Conservation (phyloP, 2,113 vertebrate genomes). For the Tricholaema leucomelas region DNA sequence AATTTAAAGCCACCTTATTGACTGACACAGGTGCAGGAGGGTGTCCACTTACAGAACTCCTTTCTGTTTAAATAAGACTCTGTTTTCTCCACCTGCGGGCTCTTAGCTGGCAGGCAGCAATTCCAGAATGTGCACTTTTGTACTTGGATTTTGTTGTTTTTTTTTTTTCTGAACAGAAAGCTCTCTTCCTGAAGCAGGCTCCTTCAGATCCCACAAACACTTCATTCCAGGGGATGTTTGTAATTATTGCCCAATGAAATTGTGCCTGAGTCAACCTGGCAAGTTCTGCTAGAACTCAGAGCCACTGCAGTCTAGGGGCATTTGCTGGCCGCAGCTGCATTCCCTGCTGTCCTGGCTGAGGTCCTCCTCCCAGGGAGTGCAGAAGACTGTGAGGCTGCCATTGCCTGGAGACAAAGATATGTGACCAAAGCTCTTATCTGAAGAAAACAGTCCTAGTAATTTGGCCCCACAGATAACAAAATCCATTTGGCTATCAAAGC, state of each 20-base stretch:
- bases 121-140: background rate
- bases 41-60: background rate
- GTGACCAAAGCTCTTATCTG: background rate
- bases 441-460: background rate
- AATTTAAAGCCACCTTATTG: rapidly evolving
- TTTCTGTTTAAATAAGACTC: background rate
- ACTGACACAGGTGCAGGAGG: background rate
- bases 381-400: background rate
- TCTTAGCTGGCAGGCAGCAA: background rate
- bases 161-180: background rate
- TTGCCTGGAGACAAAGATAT: background rate
- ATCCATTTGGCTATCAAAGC: background rate
- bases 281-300: background rate
- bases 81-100: background rate
- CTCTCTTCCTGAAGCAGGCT: background rate
- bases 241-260: background rate
- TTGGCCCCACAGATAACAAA: background rate
- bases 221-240: background rate
- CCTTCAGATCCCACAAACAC: rapidly evolving
- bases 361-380: background rate
- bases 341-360: background rate
- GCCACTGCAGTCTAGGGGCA: background rate
- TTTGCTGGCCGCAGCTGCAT: too few relatives aligned
- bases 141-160: rapidly evolving
- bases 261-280: background rate